Base-by-base conservation (phyloP, 2,888 invertebrate genomes). In the Adelognathus sp. region DNA sequence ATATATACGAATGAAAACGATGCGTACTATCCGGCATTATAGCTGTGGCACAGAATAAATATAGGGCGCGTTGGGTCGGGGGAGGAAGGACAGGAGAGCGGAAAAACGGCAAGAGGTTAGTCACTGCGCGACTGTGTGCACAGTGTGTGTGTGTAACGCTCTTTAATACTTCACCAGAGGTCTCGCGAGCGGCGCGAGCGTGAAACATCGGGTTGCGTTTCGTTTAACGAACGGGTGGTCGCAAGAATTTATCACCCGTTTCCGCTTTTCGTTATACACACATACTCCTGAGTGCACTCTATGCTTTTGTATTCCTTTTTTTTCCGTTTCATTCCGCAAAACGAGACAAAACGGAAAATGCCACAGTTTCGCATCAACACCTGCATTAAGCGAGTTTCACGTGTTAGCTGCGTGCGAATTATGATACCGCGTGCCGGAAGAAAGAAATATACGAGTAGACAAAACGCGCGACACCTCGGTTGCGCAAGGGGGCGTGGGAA, bases 201-300 rank as follows among this genome's bases (percentile, higher is more conserved):
- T 52, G 41, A 61, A 16, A 52, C 27, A 60, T 67, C 61, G 74
- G 66, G 14, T 36, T 60, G 73, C 46, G 46, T 73, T 58, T 14
- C 50, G 39, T 74, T 60, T 46, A 58, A 64, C 64, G 56, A 74
- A 60, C 50, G 66, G 58, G 31, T 58, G 56, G 64, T 58, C 64
- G 29, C 63, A 14, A 54, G 27, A 31, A 73, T 73, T 66, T 58
- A 58, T 73, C 73, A 66, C 64, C 18, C n/a, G 7, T 72, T 63
- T 24, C 44, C 29, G 14, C 29, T 41, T 50, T 52, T 61, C 54
- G 24, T 27, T n/a, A n/a, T n/a, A 9, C 29, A 54, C 16, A 29
- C 21, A 29, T 54, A 16, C 29, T 29, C 7, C n/a, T n/a, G n/a
- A n/a, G n/a, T 7, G 14, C 27, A 14, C 54, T 54, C 33, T 52